phyloP scores from a whole-genome alignment of 2,797 vertebrate species.

The Sebastes miniatus region DNA sequence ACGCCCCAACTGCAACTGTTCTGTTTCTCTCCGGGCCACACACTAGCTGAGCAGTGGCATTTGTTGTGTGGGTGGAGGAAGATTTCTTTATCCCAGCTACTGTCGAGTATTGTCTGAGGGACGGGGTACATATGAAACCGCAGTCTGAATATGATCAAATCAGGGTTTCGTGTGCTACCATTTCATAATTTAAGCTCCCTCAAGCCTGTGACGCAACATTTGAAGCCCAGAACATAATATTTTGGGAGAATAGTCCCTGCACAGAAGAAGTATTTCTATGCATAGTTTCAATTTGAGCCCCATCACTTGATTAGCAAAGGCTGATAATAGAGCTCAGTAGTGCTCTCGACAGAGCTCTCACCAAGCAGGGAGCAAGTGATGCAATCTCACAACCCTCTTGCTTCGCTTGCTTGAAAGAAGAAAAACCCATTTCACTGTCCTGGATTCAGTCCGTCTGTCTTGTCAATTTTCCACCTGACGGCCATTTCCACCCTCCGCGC shows the following conservation, averaged over 20 bases:
- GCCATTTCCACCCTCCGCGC: neutral
- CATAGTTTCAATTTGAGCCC: constrained; percentile 29
- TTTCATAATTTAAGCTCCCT: constrained; percentile 30
- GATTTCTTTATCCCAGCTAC: constrained; percentile 6
- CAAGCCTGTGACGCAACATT: constrained; percentile 1
- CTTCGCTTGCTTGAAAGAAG: constrained; percentile 24
- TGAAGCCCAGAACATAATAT: constrained; percentile 8
- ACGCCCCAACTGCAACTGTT: constrained; percentile 23
- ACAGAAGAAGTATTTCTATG: constrained; percentile 20
- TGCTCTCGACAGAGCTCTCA: constrained; percentile 20
- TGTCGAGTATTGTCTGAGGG: constrained; percentile 33
- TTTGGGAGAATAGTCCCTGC: constrained; percentile 6
- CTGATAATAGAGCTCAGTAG: constrained; percentile 26
- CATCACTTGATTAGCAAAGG: constrained; percentile 39
- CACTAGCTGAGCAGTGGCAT: constrained; percentile 43
- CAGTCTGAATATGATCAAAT: constrained; percentile 43
- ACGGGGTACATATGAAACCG: constrained; percentile 16
- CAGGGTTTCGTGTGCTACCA: constrained; percentile 17
- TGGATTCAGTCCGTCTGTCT: constrained; percentile 24
- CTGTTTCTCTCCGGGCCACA: constrained; percentile 42
- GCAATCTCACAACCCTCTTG: constrained; percentile 27
- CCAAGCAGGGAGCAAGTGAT: constrained; percentile 25
- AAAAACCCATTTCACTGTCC: constrained; percentile 22
- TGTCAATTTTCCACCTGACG: constrained; percentile 39
- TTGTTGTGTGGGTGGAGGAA: constrained; percentile 56